phyloP scores from a whole-genome alignment of 2,113 vertebrate species.

The Nesogale talazaci region DNA sequence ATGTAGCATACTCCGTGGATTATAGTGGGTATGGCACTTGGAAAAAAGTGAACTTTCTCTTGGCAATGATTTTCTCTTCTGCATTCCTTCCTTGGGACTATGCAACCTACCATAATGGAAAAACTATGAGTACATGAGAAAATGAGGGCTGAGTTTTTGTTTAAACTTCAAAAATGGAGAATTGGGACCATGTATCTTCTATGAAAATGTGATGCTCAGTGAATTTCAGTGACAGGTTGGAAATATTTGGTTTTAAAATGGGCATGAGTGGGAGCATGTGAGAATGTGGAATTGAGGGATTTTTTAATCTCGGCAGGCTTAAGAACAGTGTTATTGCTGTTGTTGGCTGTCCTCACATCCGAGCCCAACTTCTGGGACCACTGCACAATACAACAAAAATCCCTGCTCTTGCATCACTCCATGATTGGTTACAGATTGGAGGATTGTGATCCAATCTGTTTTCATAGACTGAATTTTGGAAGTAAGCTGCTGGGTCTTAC shows the following conservation, averaged over 20 bases:
- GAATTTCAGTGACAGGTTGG: neutral
- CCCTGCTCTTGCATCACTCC: neutral
- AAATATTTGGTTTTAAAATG: neutral
- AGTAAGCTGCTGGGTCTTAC: neutral
- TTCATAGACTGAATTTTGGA: neutral
- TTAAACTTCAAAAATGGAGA: neutral
- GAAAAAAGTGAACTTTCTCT: neutral
- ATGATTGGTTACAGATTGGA: neutral
- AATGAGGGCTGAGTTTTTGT: neutral
- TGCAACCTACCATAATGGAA: neutral
- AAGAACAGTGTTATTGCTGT: neutral
- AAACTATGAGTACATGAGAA: neutral
- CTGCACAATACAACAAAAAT: neutral
- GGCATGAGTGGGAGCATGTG: no score
- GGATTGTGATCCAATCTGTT: neutral
- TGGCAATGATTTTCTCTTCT: conserved; percentile 27
- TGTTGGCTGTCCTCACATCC: no score
- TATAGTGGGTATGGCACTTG: conserved; percentile 54
- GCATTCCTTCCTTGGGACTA: neutral
- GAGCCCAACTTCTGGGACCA: neutral
- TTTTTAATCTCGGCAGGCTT: neutral
- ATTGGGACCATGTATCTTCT: neutral
- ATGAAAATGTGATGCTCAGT: neutral
- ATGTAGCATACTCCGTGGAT: neutral
- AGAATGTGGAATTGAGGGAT: no score